Conservation (phyloP, 2,113 vertebrate species). For the Strix aluco region DNA sequence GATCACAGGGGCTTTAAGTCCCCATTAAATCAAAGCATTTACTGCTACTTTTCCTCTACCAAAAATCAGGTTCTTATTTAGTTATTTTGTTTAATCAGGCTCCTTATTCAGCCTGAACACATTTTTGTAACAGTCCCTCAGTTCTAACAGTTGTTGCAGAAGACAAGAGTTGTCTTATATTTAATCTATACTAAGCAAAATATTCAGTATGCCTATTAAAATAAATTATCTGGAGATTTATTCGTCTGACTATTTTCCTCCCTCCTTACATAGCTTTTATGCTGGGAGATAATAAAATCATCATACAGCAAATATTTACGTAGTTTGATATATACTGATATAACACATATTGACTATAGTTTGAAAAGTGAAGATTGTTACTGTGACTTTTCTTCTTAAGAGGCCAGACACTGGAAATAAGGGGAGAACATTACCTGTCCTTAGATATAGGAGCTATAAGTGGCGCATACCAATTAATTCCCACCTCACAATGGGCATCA, state of each 20-base stretch:
- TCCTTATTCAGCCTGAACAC: not conserved
- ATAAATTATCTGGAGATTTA: not conserved
- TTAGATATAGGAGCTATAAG: slow-evolving; percentile 95
- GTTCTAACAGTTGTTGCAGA: not conserved
- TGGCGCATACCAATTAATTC: slow-evolving; percentile 95
- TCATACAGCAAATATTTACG: not conserved
- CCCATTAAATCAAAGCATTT: not conserved
- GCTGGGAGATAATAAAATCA: not conserved
- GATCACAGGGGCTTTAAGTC: not conserved
- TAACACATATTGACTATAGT: not conserved
- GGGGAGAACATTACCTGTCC: slow-evolving; percentile 87
- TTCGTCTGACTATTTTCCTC: not conserved
- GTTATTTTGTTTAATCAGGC: not conserved
- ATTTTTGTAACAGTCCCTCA: not conserved
- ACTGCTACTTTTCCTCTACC: not conserved
- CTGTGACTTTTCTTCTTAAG: not conserved
- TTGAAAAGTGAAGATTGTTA: not conserved
- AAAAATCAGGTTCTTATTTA: not conserved
- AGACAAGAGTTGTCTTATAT: not conserved
- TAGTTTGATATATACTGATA: not conserved
- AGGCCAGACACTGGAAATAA: not conserved
- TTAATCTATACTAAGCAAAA: not conserved
- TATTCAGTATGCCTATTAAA: not conserved
- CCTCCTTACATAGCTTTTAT: not conserved
- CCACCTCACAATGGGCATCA: slow-evolving; percentile 98